These are phyloP conservation scores for Struthio camelus DNA, from an alignment of 2,113 vertebrate species.

Conservation along the genomic window DNA sequence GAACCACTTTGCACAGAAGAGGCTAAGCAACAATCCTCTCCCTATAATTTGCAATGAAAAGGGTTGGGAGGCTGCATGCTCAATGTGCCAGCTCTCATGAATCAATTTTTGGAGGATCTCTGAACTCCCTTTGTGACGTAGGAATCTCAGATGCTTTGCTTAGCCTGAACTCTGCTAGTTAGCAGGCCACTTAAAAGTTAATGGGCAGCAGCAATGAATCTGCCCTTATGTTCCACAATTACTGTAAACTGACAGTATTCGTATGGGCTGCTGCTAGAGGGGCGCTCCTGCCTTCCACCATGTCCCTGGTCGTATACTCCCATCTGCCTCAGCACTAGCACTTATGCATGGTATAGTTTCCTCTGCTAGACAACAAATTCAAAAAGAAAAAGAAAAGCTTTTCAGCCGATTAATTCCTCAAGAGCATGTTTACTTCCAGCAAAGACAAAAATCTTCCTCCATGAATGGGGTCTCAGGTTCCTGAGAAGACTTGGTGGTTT, in stretches of 20 bases:
- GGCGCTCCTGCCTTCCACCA: fast-evolving
- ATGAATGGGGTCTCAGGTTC: background rate
- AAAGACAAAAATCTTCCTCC: background rate
- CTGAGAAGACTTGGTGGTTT: background rate
- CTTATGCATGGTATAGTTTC: no score
- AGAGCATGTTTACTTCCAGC: background rate
- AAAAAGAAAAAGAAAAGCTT: background rate
- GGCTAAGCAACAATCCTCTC: background rate
- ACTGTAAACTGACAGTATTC: background rate
- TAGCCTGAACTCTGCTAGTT: background rate
- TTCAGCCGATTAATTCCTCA: background rate
- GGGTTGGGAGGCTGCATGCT: background rate
- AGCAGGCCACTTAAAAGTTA: background rate
- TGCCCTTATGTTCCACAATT: background rate
- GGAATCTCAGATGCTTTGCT: background rate
- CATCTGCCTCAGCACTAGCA: background rate
- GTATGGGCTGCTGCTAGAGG: background rate
- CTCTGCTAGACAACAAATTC: background rate
- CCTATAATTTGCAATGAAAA: background rate
- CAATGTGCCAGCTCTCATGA: background rate
- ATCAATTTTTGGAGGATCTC: fast-evolving
- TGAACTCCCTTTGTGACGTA: background rate
- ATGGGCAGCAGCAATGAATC: background rate
- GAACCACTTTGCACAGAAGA: background rate
- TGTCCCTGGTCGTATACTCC: background rate